These are phyloP conservation scores for Meandrusa payeni DNA, from an alignment of 2,888 invertebrate species.

Conservation along the genomic window DNA sequence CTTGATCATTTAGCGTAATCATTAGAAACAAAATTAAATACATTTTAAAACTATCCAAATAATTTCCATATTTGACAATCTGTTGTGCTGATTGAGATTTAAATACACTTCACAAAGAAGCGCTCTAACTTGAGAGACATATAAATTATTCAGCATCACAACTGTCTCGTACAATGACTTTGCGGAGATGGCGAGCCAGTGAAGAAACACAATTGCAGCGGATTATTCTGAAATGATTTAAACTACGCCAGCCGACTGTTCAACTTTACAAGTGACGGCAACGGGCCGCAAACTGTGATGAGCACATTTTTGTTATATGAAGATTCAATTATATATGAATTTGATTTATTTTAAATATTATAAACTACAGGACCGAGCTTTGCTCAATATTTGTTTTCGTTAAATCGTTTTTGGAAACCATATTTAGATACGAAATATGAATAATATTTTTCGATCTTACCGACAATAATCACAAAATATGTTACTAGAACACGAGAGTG, in stretches of 20 bases:
- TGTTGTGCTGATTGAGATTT: constrained; percentile 1
- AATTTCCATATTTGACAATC: no score
- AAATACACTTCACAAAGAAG: background rate
- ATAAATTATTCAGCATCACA: constrained; percentile 7
- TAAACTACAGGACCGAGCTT: no score
- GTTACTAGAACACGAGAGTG: no score
- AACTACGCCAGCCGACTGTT: background rate
- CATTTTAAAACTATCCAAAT: background rate
- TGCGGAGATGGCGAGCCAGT: background rate
- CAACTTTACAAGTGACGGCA: background rate
- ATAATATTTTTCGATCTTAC: no score
- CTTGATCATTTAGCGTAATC: background rate
- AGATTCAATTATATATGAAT: background rate
- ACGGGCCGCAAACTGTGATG: no score
- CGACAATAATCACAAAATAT: no score
- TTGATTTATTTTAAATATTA: no score
- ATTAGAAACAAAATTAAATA: background rate
- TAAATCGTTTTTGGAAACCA: no score
- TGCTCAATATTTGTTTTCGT: no score
- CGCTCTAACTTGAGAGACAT: constrained; percentile 1
- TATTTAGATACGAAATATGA: no score
- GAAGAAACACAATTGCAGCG: constrained; percentile 2
- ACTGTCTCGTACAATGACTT: background rate
- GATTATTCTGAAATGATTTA: constrained; percentile 2
- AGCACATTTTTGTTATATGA: background rate